Percentiles rank a stretch among this genome's conserved stretches.
phyloP scores from a whole-genome alignment of 2,888 invertebrate species.

The Aphidius colemani region DNA sequence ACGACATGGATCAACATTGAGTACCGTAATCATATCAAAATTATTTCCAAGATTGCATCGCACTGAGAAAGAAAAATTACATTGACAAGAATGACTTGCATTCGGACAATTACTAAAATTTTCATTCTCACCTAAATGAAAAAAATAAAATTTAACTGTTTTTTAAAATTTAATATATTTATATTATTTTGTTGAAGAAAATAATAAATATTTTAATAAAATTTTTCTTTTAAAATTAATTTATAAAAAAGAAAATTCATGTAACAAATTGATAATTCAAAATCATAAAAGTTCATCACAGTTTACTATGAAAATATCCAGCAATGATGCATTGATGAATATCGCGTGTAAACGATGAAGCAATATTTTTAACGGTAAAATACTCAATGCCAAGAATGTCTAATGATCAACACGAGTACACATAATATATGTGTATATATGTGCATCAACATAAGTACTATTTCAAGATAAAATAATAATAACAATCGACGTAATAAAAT shows the following conservation, averaged over 20 bases:
- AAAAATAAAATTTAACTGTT: not conserved
- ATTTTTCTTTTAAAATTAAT: too few relatives aligned
- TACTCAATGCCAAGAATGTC: constrained; percentile 7
- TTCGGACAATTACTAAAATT: not conserved
- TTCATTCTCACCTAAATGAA: too few relatives aligned
- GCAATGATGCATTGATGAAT: constrained; percentile 8
- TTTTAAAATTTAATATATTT: not conserved
- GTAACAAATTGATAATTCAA: too few relatives aligned
- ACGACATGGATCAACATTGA: constrained; percentile 12
- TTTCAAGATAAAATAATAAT: not conserved
- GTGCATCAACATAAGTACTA: not conserved
- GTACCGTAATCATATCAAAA: constrained; percentile 9
- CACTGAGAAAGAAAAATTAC: not conserved
- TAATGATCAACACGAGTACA: constrained; percentile 12
- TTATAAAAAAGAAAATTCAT: too few relatives aligned
- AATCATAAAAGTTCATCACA: too few relatives aligned
- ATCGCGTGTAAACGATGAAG: constrained; percentile 18
- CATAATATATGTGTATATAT: not conserved
- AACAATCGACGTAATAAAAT: not conserved
- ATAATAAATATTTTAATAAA: too few relatives aligned
- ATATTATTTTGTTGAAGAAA: not conserved
- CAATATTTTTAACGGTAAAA: constrained; percentile 19
- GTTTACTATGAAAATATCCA: not conserved
- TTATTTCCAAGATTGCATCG: constrained; percentile 11
- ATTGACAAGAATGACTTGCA: constrained; percentile 21